Conservation (phyloP, 2,888 invertebrate species). For the Trachelus iudaicus region DNA sequence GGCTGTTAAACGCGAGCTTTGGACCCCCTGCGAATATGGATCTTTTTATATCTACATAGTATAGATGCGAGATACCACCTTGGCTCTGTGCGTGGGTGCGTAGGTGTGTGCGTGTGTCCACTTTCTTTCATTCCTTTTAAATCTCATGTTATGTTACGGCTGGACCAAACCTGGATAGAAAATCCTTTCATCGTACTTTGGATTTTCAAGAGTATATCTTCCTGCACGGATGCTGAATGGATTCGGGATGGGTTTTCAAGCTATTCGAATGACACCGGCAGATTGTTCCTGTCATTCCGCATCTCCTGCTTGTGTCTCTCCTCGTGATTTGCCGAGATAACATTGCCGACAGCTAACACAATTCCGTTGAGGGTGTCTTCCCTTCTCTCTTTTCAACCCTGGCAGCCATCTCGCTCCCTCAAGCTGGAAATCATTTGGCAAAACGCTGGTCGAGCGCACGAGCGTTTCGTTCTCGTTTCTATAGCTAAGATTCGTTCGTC, state of each 20-base stretch:
- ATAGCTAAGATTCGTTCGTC: background rate
- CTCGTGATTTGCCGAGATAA: constrained; percentile 40
- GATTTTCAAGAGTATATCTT: background rate
- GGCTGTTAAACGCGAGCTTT: constrained; percentile 45
- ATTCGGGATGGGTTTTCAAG: background rate
- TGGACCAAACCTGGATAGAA: background rate
- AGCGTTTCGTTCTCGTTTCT: background rate
- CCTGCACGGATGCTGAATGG: background rate
- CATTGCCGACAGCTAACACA: constrained; percentile 40
- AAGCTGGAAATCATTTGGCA: constrained; percentile 34
- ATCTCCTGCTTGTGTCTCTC: constrained; percentile 32
- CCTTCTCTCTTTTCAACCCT: background rate
- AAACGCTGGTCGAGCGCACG: constrained; percentile 28
- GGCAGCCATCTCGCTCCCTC: background rate
- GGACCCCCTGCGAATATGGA: constrained; percentile 47
- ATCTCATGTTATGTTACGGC: background rate
- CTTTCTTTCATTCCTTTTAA: background rate
- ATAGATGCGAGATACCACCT: background rate
- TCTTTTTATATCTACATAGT: constrained; percentile 14
- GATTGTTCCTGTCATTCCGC: constrained; percentile 49
- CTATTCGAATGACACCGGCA: constrained; percentile 45
- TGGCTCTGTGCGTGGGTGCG: background rate
- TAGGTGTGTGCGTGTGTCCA: too few species aligned
- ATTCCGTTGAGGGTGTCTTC: constrained; percentile 32
- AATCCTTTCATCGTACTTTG: background rate